Base-by-base conservation (phyloP, 2,888 invertebrate species). In the Ectemnius continuus region DNA sequence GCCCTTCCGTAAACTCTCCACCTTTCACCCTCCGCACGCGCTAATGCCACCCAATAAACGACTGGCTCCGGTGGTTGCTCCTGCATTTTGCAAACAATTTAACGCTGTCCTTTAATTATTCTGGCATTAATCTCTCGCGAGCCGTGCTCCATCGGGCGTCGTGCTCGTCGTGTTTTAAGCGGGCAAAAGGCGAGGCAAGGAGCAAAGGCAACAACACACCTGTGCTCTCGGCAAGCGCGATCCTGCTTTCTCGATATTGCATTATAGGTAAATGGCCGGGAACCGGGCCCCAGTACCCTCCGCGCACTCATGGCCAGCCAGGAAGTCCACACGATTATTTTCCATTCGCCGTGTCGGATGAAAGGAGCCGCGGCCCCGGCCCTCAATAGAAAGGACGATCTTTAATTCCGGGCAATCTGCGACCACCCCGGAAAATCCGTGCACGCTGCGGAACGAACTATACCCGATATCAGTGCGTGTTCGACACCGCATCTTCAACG, bases 401-500 rank as follows among this genome's bases (percentile, higher is more conserved):
- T 84, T 78, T 75, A 76, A 76, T 83, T 84, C 65, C 60, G 36
- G 14, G 23, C 52, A 57, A 60, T 60, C 60, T 73, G 63, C 61
- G 62, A 59, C 64, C 68, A 67, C 57, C 20, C 8, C 13, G 64
- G 59, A 71, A 73, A 78, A 64, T 76, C 48, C 11, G 16, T 18
- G 60, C 45, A 48, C 48, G 36, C 36, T 36, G 36, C 36, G 36
- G 36, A 36, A 36, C 36, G 36, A 36, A 36, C 36, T 23, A 23
- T 3, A 57, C 14, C 20, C 20, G 20, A 18, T 13, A 18, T 20
- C 20, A 58, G 26, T 20, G 58, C 20, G 58, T 26, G 26, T 58
- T 26, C 23, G 47, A 26, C 6, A 8, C n/a, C 23, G 20, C 11
- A 18, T 18, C 13, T 23, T 16, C 26, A n/a, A 11, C 26, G 11